A percentile compares a stretch with the other conserved stretches of the same genome.
Evolutionary conservation across 2,113 vertebrate species (phyloP).

Genomic region (Ophthalmolycus amberensis): DNA sequence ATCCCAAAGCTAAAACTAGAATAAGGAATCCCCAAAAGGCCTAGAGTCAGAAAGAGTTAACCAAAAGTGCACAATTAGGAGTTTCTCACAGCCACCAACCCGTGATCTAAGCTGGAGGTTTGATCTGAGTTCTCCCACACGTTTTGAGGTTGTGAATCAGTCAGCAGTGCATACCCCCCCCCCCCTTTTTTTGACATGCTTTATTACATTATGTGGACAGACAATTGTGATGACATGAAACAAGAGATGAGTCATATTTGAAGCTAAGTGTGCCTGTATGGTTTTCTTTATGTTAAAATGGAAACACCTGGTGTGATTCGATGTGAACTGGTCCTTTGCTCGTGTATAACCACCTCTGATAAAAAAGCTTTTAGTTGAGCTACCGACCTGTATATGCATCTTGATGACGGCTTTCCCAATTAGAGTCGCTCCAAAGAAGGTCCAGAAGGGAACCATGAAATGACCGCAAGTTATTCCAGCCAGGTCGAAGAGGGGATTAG

Average conservation of each 20-base stretch:
- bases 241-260: constrained; percentile 28
- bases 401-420: constrained; percentile 99
- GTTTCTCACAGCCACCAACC: constrained; percentile 53
- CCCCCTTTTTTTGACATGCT: constrained; percentile 5
- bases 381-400: constrained; percentile 98
- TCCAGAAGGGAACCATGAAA: constrained; percentile 99
- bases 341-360: neutral
- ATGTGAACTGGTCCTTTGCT: neutral
- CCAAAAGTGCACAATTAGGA: constrained; percentile 46
- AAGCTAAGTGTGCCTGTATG: constrained; percentile 8
- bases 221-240: constrained; percentile 25
- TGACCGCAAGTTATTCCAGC: constrained; percentile 98
- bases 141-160: constrained; percentile 51
- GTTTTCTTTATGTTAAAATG: constrained; percentile 18
- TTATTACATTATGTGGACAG: constrained; percentile 13
- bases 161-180: constrained; percentile 16
- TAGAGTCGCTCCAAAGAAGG: constrained; percentile 98
- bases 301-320: neutral
- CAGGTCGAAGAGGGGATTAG: constrained; percentile 97
- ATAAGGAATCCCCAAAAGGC: constrained; percentile 39
- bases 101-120: constrained; percentile 34
- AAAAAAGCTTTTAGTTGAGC: neutral
- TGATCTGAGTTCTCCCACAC: constrained; percentile 49
- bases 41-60: constrained; percentile 34
- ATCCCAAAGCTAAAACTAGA: constrained; percentile 35